phyloP scores from a whole-genome alignment of 37 sponge, comb jelly and placozoan species.

The Hormiphora californensis region DNA sequence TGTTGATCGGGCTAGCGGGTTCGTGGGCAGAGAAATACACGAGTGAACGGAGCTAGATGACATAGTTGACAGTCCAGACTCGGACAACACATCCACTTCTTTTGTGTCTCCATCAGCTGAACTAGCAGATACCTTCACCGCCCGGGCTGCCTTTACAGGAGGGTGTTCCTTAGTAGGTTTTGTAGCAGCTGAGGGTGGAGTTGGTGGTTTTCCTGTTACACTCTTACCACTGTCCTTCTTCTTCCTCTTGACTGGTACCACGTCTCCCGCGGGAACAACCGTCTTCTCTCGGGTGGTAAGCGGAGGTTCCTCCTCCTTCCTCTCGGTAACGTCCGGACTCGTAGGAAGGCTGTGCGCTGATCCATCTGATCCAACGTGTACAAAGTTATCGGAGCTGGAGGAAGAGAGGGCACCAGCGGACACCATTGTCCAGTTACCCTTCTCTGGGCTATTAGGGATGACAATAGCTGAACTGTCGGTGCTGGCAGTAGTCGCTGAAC shows the following conservation, averaged over 20 bases:
- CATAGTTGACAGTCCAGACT: constrained; percentile 36
- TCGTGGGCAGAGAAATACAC: constrained; percentile 5
- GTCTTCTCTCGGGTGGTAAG: no score
- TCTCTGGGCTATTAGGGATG: no score
- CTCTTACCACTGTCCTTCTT: no score
- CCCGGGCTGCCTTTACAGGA: neutral
- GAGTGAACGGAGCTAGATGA: constrained; percentile 44
- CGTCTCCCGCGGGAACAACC: no score
- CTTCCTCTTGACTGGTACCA: no score
- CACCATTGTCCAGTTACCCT: constrained; percentile 41
- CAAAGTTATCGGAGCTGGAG: constrained; percentile 25
- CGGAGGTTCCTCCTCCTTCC: neutral
- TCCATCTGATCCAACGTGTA: neutral
- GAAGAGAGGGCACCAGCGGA: no score
- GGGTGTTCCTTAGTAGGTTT: neutral
- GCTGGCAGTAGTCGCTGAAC: no score
- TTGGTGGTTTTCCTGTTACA: no score
- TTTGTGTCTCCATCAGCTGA: neutral
- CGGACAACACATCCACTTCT: constrained; percentile 33
- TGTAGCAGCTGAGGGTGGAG: no score
- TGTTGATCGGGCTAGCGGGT: constrained; percentile 45
- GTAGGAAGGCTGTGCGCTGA: constrained; percentile 18
- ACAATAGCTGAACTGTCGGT: no score
- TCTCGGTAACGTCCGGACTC: neutral
- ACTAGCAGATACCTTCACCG: neutral